Evolutionary conservation across 2,888 invertebrate species (phyloP), one percentile per base, ranked within the genome.

Genomic region (Eristalis tenax): DNA sequence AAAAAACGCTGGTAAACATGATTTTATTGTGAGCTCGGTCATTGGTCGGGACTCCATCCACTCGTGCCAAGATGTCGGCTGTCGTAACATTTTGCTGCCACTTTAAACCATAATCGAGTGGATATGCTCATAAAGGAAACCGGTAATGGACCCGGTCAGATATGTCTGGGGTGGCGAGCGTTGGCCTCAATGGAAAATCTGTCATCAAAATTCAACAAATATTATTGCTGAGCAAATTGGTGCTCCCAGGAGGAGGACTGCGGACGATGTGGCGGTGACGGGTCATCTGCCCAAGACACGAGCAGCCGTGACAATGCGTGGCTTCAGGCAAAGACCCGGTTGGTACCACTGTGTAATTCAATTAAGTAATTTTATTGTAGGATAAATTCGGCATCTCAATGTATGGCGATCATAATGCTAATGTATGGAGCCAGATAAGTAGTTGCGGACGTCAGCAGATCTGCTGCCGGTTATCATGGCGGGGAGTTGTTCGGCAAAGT

Each of bases 81-180:
- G 64, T 78, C 83, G 73, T 78, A 74, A 83, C 78, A 83, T 83
- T 83, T 83, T 83, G 65, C 74, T 83, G 83, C 63, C 86, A 86
- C 86, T 86, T 86, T 86, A 86, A 86, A 83, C 86, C 85, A 86
- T 86, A 86, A 86, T 86, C 78, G 83, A 86, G 83, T 78, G 83
- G 82, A 83, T 78, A 74, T 69, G 78, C 61, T 69, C 43, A 78
- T 86, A 83, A 86, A 78, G 78, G 78, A 83, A 66, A 61, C 71
- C 83, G 78, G 50, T 83, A 83, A 83, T 86, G 86, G 78, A 75
- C 86, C 75, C 65, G 64, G 64, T 81, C 80, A 70, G 70, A 61
- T 59, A 59, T 73, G 75, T 81, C 70, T 68, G 63, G 63, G n/a
- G 28, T 22, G 74, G 69, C 50, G 74, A 59, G 26, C 26, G 15